Conservation (phyloP, 2,888 invertebrate genomes). For the Pristionchus entomophagus region DNA sequence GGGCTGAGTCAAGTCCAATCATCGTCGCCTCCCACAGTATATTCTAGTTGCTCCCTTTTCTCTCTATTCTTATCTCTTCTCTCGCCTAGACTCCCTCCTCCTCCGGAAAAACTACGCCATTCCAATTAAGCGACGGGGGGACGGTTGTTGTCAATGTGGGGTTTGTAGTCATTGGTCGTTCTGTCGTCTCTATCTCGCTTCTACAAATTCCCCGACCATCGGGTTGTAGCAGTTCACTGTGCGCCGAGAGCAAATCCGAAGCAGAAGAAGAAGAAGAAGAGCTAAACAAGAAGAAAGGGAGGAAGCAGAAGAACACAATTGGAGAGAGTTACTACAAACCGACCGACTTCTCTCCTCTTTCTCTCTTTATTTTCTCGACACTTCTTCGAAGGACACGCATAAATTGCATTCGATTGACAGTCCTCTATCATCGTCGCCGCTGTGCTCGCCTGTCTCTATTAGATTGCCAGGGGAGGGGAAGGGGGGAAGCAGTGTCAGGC, state of each 20-base stretch:
- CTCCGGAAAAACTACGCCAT: slow-evolving; percentile 1
- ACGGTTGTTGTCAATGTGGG: too few relatives aligned
- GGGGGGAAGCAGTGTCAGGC: background rate
- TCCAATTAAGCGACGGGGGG: slow-evolving; percentile 31
- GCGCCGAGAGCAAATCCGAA: slow-evolving; percentile 21
- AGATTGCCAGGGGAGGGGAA: background rate
- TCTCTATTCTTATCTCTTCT: background rate
- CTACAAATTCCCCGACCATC: too few relatives aligned
- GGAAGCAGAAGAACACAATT: slow-evolving; percentile 21
- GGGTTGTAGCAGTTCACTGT: background rate
- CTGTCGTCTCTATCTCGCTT: too few relatives aligned
- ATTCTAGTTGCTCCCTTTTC: background rate
- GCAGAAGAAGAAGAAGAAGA: background rate
- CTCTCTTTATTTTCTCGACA: slow-evolving; percentile 15
- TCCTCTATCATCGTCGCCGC: slow-evolving; percentile 5
- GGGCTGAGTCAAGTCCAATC: slow-evolving; percentile 1
- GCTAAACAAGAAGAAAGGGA: background rate
- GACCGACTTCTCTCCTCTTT: background rate
- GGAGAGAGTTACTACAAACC: background rate
- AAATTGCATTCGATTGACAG: slow-evolving; percentile 32
- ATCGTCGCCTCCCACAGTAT: background rate
- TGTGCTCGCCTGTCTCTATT: slow-evolving; percentile 18
- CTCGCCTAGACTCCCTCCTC: background rate
- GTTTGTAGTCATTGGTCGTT: too few relatives aligned
- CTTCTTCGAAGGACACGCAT: slow-evolving; percentile 36